These are phyloP conservation scores for Nyctereutes procyonoides DNA, from an alignment of 2,113 vertebrate genomes.

Conservation along the genomic window DNA sequence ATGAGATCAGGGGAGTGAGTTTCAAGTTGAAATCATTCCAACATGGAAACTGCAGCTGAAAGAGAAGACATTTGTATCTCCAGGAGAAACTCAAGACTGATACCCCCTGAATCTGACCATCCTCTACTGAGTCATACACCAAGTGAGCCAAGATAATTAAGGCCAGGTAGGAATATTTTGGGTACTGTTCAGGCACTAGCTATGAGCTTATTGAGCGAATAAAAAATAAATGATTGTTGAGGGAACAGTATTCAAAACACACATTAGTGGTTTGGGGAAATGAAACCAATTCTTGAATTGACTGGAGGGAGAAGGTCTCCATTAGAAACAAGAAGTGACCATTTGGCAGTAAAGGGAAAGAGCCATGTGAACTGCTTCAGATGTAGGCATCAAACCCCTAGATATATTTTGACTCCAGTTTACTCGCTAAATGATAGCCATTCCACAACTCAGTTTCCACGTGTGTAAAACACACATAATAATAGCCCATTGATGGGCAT, in stretches of 20 bases:
- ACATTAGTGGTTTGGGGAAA: not conserved
- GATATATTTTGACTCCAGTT: not conserved
- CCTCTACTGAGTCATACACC: rapidly evolving
- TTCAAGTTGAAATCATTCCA: not conserved
- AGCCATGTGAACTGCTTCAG: rapidly evolving
- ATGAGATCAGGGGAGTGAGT: not conserved
- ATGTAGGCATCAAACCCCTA: rapidly evolving
- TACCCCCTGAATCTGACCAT: rapidly evolving
- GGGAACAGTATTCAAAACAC: not conserved
- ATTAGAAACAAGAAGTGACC: not conserved
- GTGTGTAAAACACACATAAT: rapidly evolving
- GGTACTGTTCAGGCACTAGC: not conserved
- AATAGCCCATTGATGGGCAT: rapidly evolving
- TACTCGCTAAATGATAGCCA: too few relatives aligned
- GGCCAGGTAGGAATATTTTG: too few relatives aligned
- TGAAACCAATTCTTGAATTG: not conserved
- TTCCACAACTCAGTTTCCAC: not conserved
- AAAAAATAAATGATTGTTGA: not conserved
- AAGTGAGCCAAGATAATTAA: rapidly evolving
- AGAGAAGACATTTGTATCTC: not conserved
- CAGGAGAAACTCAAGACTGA: not conserved
- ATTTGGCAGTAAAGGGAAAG: not conserved
- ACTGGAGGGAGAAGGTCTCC: not conserved
- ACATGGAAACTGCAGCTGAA: not conserved
- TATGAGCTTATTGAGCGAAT: rapidly evolving